Conservation (phyloP, 1,140 invertebrate species). For the Apocrypta bakeri region DNA sequence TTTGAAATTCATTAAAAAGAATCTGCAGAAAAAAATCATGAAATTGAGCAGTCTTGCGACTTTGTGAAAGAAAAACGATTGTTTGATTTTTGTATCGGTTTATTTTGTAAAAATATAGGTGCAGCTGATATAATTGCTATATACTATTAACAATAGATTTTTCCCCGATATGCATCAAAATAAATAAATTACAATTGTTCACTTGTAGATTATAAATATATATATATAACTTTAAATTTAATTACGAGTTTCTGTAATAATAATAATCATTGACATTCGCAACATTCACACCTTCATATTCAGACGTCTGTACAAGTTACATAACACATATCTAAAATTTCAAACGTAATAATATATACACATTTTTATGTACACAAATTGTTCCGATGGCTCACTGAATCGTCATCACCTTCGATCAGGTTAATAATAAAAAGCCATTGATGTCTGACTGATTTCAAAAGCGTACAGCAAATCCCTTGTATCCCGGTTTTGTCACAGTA, state of each 20-base stretch:
- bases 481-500: conserved; percentile 84
- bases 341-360: conserved; percentile 7
- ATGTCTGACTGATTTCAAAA: conserved; percentile 77
- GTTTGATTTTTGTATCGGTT: conserved; percentile 26
- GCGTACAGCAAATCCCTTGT: conserved; percentile 87
- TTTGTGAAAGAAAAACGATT: conserved; percentile 17
- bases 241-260: conserved; percentile 9
- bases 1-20: neutral
- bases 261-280: conserved; percentile 1
- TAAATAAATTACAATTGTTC: conserved; percentile 20
- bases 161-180: conserved; percentile 6
- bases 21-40: neutral
- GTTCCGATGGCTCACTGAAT: neutral
- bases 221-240: neutral
- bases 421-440: neutral
- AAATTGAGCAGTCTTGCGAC: neutral
- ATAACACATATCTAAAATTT: conserved; percentile 13
- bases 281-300: conserved; percentile 27
- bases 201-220: neutral
- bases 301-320: conserved; percentile 33
- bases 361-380: conserved; percentile 26
- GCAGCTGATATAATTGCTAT: conserved; percentile 26
- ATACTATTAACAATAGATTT: neutral
- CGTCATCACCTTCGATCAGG: neutral
- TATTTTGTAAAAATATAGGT: conserved; percentile 49